Conservation (phyloP, 2,888 invertebrate species). For the Lacanobia wlatinum region DNA sequence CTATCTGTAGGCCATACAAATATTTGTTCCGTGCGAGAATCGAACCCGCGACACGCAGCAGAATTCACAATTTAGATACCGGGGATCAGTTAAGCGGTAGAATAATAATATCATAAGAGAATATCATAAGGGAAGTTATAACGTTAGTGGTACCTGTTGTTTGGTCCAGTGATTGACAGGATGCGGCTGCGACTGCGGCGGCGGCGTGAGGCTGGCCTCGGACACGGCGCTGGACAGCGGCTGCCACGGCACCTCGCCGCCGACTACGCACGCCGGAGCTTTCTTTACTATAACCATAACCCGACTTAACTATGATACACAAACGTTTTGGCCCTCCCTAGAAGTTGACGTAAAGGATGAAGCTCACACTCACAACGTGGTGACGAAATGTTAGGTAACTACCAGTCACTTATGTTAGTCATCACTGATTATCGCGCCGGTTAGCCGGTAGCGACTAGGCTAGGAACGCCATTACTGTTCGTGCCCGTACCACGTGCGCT, state of each 20-base stretch:
- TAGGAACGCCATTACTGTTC: neutral
- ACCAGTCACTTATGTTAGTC: too few species aligned
- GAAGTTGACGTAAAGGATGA: conserved; percentile 12
- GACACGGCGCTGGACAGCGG: conserved; percentile 88
- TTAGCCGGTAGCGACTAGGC: neutral
- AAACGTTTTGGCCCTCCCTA: conserved; percentile 25
- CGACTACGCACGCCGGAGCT: conserved; percentile 90
- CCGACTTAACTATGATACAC: conserved; percentile 50
- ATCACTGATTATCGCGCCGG: neutral
- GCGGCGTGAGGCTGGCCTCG: conserved; percentile 86
- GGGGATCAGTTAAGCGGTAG: too few species aligned
- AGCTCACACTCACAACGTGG: conserved; percentile 9
- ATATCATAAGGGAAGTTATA: neutral
- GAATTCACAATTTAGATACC: too few species aligned
- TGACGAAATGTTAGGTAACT: neutral
- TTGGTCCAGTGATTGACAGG: conserved; percentile 92
- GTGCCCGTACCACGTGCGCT: too few species aligned
- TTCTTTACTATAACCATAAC: conserved; percentile 89
- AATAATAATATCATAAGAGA: too few species aligned
- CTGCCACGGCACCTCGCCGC: conserved; percentile 91
- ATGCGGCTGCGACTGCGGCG: conserved; percentile 79
- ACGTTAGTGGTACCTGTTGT: conserved; percentile 88
- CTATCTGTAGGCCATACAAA: too few species aligned
- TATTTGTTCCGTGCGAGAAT: too few species aligned
- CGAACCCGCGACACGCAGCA: too few species aligned